phyloP scores from a whole-genome alignment of 2,888 invertebrate species.

The Spodoptera picta region DNA sequence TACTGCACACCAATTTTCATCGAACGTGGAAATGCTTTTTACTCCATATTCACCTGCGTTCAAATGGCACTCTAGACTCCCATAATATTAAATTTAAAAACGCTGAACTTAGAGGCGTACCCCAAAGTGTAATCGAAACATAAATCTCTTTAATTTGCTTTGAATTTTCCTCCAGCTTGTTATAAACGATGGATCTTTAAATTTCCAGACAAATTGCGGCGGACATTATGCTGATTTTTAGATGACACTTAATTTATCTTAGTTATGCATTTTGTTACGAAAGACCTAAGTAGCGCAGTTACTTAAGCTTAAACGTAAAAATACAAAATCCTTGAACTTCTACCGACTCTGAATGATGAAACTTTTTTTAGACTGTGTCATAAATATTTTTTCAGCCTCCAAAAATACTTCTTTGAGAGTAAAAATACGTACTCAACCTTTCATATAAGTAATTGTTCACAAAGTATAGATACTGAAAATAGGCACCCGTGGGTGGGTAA shows the following conservation, averaged over 20 bases:
- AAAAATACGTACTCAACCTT: slow-evolving; percentile 13
- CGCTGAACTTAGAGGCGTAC: slow-evolving; percentile 47
- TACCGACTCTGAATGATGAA: slow-evolving; percentile 9
- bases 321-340: slow-evolving; percentile 36
- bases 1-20: slow-evolving; percentile 29
- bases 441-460: slow-evolving; percentile 2
- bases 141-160: slow-evolving; percentile 58
- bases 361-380: slow-evolving; percentile 1
- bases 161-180: slow-evolving; percentile 44
- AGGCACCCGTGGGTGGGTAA: background rate
- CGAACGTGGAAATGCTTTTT: slow-evolving; percentile 48
- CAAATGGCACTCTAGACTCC: slow-evolving; percentile 47
- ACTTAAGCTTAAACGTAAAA: slow-evolving; percentile 16
- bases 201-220: slow-evolving; percentile 22
- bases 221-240: slow-evolving; percentile 27
- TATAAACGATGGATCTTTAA: slow-evolving; percentile 47
- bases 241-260: slow-evolving; percentile 14
- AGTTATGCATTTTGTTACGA: slow-evolving; percentile 14
- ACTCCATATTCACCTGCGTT: slow-evolving; percentile 41
- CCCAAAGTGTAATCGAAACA: slow-evolving; percentile 53
- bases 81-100: slow-evolving; percentile 55
- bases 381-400: slow-evolving; percentile 14
- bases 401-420: background rate
- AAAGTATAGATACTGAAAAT: slow-evolving; percentile 9
- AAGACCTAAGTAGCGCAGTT: slow-evolving; percentile 24